phyloP scores from a whole-genome alignment of 2,797 vertebrate species.

The Catostomus latipinnis region DNA sequence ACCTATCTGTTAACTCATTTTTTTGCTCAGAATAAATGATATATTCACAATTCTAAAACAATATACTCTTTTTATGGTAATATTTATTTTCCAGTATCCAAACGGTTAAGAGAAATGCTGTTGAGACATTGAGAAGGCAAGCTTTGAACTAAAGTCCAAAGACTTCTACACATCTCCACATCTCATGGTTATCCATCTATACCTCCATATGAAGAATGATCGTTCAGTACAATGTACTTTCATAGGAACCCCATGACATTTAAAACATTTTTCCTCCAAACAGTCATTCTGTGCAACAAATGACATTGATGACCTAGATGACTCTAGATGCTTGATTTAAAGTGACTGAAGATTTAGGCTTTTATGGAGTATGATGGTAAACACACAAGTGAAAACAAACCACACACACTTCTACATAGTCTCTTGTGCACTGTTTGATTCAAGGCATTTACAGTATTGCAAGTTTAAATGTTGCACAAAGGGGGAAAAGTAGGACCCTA shows the following conservation, averaged over 20 bases:
- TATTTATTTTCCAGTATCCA: neutral
- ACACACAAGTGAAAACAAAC: slow-evolving; percentile 43
- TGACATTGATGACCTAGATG: neutral
- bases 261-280: slow-evolving; percentile 1
- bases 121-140: slow-evolving; percentile 21
- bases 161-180: neutral
- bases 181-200: neutral
- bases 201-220: neutral
- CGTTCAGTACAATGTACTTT: slow-evolving; percentile 1
- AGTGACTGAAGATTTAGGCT: slow-evolving; percentile 35
- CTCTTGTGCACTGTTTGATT: slow-evolving; percentile 61
- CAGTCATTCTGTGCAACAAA: slow-evolving; percentile 34
- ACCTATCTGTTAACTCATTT: neutral
- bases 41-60: slow-evolving; percentile 37
- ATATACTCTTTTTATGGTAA: slow-evolving; percentile 8
- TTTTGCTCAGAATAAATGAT: neutral
- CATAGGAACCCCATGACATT: neutral
- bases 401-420: slow-evolving; percentile 61
- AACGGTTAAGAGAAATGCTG: neutral
- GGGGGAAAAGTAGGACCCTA: slow-evolving; percentile 72
- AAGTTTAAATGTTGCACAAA: slow-evolving; percentile 63
- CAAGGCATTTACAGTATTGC: slow-evolving; percentile 66
- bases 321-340: slow-evolving; percentile 28
- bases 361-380: slow-evolving; percentile 25
- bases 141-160: slow-evolving; percentile 4